Base-by-base conservation (phyloP, 2,888 invertebrate genomes). In the Marasmarcha lunaedactyla region DNA sequence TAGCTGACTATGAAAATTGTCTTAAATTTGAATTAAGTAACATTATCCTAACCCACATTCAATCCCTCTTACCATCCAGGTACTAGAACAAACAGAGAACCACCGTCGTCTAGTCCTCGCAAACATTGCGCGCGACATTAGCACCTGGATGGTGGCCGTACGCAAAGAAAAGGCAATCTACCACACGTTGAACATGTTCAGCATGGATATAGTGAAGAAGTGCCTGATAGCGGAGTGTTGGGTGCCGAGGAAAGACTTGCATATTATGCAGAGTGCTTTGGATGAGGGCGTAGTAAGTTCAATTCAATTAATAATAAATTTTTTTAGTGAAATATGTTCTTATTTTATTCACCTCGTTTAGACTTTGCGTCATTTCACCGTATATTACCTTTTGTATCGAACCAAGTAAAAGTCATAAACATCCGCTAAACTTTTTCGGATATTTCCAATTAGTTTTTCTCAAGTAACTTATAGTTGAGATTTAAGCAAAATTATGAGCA, bases 141-240 rank as follows among this genome's bases (percentile, higher is more conserved):
- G 93, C 58, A 91, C 91, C 39, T 96, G 95, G 95, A 89, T 89
- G 71, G 88, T 94, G 36, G 93, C 91, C 64, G 94, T 94, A 10
- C 85, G 90, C 13, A 94, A 94, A 63, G 93, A 94, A 85, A 97
- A 97, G 67, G 95, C 96, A 1, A 95, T 97, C 60, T 97, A 96
- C 73, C 94, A 96, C 64, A 95, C 93, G 0, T 85, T 97, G 52
- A 97, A 97, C 74, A 87, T 94, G 76, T 95, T 96, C 78, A 96
- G 92, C 63, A 88, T 95, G 84, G 95, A 96, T 62, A 93, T 95
- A 6, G 91, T 94, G 1, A 92, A 93, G 71, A 95, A 95, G 62
- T 95, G 94, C 63, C 85, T 95, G 15, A 94, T 95, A 49, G 94
- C 93, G 0, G 95, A 95, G 70, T 93, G 94, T 58, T 95, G 94